Evolutionary conservation across 1,140 invertebrate species (phyloP).

Genomic region (Lerema accius): DNA sequence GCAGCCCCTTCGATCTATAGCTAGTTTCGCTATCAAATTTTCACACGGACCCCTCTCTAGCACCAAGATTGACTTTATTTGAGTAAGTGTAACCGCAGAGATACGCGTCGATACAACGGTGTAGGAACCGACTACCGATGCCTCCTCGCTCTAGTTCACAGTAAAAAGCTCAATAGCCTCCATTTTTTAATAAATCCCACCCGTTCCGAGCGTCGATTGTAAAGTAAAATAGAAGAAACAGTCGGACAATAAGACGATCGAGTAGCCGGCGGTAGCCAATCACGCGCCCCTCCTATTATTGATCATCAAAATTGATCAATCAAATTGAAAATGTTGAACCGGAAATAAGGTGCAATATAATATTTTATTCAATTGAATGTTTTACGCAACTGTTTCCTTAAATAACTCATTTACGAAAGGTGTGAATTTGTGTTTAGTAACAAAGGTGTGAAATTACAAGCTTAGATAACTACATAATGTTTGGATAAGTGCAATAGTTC

Average conservation of each 20-base stretch:
- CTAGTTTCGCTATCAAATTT: slow-evolving; percentile 80
- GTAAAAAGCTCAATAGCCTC: slow-evolving; percentile 51
- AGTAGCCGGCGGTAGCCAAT: slow-evolving; percentile 70
- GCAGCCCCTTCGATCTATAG: slow-evolving; percentile 75
- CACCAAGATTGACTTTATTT: slow-evolving; percentile 81
- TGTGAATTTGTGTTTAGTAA: slow-evolving; percentile 30
- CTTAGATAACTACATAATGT: no score
- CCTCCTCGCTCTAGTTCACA: slow-evolving; percentile 42
- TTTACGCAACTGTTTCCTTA: slow-evolving; percentile 38
- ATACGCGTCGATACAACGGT: slow-evolving; percentile 54
- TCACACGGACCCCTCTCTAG: slow-evolving; percentile 71
- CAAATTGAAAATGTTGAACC: slow-evolving; percentile 76
- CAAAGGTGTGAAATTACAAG: slow-evolving; percentile 35
- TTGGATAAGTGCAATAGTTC: no score
- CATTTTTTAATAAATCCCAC: slow-evolving; percentile 43
- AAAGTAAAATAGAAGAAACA: slow-evolving; percentile 58
- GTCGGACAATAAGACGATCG: slow-evolving; percentile 26
- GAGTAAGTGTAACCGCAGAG: slow-evolving; percentile 76
- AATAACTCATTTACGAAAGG: slow-evolving; percentile 50
- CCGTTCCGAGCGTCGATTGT: slow-evolving; percentile 44
- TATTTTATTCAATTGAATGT: slow-evolving; percentile 67
- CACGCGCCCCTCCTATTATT: slow-evolving; percentile 70
- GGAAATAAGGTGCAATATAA: slow-evolving; percentile 78
- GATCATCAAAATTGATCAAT: slow-evolving; percentile 81
- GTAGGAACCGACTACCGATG: no score